Percentiles rank a stretch among this genome's conserved stretches.
Conservation (phyloP, 2,888 invertebrate genomes). For the Erebia epiphron region DNA sequence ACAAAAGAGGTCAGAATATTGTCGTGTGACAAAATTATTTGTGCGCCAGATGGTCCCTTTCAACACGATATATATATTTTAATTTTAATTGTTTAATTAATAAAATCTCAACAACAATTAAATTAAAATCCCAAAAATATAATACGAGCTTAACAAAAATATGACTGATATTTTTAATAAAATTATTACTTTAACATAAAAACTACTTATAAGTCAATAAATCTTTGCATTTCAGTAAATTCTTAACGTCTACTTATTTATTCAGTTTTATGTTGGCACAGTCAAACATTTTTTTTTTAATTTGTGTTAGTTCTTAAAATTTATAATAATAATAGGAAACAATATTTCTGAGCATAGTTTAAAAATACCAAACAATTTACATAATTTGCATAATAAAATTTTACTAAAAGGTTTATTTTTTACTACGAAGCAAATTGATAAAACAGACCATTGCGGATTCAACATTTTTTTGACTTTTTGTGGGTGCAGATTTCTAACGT, state of each 20-base stretch:
- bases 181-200: conserved; percentile 13
- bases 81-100: neutral
- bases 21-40: neutral
- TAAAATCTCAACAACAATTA: conserved; percentile 16
- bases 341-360: conserved; percentile 55
- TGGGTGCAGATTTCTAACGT: neutral
- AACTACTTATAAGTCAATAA: conserved; percentile 11
- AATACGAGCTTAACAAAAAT: conserved; percentile 7
- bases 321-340: conserved; percentile 57
- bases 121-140: conserved; percentile 14
- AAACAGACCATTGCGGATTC: neutral
- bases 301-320: conserved; percentile 35
- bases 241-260: conserved; percentile 15
- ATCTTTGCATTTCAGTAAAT: conserved; percentile 18
- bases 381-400: conserved; percentile 32
- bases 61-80: conserved; percentile 7
- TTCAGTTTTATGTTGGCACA: conserved; percentile 36
- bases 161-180: conserved; percentile 10
- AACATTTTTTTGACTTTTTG: neutral
- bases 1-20: neutral
- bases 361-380: conserved; percentile 37
- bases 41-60: conserved; percentile 13
- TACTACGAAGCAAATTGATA: conserved; percentile 14
- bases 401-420: conserved; percentile 23
- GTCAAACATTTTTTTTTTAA: conserved; percentile 22